These are phyloP conservation scores for Bucco capensis DNA, from an alignment of 2,113 vertebrate genomes.

Conservation along the genomic window DNA sequence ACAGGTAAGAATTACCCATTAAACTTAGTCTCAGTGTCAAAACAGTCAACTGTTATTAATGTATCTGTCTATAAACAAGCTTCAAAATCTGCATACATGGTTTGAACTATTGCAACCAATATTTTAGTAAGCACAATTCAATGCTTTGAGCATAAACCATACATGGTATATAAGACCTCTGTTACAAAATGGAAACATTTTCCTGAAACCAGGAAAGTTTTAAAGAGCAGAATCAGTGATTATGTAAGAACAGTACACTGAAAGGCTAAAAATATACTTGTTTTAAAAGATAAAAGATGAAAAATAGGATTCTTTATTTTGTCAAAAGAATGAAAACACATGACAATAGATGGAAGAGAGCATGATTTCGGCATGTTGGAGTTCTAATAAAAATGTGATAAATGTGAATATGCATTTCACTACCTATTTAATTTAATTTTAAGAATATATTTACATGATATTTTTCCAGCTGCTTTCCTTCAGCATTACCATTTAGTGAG, in stretches of 20 bases:
- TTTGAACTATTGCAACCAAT: background rate
- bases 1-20: slow-evolving; percentile 70
- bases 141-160: background rate
- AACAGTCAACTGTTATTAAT: background rate
- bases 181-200: background rate
- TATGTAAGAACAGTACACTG: background rate
- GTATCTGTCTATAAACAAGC: background rate
- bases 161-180: background rate
- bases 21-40: background rate
- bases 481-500: background rate
- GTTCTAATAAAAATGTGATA: background rate
- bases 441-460: background rate
- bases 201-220: background rate
- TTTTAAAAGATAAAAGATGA: background rate
- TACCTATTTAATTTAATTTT: background rate
- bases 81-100: background rate
- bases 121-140: background rate
- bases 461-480: background rate
- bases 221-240: background rate
- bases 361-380: background rate
- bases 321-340: background rate
- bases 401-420: background rate
- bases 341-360: background rate
- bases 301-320: background rate
- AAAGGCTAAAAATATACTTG: background rate